A percentile compares a stretch with the other conserved stretches of the same genome.
These are phyloP conservation scores for Syritta pipiens DNA, from an alignment of 2,888 invertebrate genomes.

Conservation along the genomic window DNA sequence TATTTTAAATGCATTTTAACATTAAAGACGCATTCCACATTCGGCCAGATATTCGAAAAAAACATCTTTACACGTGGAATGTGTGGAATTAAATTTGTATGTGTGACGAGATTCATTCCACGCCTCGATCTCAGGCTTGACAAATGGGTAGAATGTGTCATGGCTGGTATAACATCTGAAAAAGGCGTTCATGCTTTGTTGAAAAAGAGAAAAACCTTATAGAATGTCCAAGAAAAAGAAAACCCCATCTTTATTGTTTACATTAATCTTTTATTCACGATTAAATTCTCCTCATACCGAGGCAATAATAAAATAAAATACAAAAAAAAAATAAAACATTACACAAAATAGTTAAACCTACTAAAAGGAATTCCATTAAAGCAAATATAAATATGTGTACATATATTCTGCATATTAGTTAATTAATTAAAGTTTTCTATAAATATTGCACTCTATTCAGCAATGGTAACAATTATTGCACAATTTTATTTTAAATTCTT, in stretches of 20 bases:
- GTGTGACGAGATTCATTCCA: no score
- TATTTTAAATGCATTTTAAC: no score
- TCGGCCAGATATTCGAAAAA: no score
- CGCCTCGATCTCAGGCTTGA: no score
- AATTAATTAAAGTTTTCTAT: neutral
- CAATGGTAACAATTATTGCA: constrained; percentile 61
- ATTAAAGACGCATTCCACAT: no score
- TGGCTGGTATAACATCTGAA: no score
- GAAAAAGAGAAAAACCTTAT: neutral
- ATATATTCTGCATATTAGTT: neutral
- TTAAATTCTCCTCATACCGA: constrained; percentile 17
- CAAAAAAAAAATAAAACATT: constrained; percentile 13
- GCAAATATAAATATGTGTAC: constrained; percentile 12
- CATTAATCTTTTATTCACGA: constrained; percentile 29
- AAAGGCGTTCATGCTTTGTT: no score
- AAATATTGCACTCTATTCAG: constrained; percentile 56
- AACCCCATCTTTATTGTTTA: neutral
- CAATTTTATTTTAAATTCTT: constrained; percentile 16
- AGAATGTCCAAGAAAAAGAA: neutral
- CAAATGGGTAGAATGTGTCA: no score
- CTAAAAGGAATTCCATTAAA: constrained; percentile 17
- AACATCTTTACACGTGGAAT: no score
- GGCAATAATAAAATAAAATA: constrained; percentile 18
- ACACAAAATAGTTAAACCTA: constrained; percentile 6
- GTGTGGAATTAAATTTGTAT: no score